phyloP scores from a whole-genome alignment of 2,113 vertebrate species.

The Bombycilla garrulus region DNA sequence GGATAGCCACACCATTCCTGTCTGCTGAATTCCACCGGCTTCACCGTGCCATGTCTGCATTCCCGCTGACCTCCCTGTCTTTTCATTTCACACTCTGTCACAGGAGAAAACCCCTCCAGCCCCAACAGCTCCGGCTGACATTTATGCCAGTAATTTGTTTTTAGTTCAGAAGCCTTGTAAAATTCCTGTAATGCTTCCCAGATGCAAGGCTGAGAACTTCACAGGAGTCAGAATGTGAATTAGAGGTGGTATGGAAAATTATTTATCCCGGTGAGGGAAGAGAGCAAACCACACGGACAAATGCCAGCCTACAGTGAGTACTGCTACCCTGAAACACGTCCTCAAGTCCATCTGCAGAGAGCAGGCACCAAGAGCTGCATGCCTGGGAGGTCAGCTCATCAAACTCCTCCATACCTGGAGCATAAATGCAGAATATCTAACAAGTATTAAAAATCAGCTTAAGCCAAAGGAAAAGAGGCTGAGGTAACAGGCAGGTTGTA shows the following conservation, averaged over 20 bases:
- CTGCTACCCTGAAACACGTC: fast-evolving
- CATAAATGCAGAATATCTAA: background rate
- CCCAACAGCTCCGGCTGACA: background rate
- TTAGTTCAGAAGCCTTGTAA: background rate
- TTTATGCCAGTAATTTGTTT: background rate
- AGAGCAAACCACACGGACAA: background rate
- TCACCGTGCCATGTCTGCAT: fast-evolving
- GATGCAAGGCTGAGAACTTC: background rate
- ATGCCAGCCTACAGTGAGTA: background rate
- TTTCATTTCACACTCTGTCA: background rate
- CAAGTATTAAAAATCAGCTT: background rate
- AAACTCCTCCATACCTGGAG: background rate
- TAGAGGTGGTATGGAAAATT: background rate
- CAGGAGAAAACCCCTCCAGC: background rate
- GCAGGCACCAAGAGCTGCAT: background rate
- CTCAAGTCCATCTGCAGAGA: background rate
- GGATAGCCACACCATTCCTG: background rate
- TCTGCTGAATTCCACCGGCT: background rate
- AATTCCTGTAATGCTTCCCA: background rate
- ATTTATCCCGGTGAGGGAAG: background rate
- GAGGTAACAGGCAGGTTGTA: background rate
- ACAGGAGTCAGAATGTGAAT: background rate
- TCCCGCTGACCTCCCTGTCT: background rate
- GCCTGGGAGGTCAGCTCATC: background rate
- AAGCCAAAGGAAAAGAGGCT: background rate